Conservation (phyloP, 1,140 invertebrate species). For the Antheraea pernyi region DNA sequence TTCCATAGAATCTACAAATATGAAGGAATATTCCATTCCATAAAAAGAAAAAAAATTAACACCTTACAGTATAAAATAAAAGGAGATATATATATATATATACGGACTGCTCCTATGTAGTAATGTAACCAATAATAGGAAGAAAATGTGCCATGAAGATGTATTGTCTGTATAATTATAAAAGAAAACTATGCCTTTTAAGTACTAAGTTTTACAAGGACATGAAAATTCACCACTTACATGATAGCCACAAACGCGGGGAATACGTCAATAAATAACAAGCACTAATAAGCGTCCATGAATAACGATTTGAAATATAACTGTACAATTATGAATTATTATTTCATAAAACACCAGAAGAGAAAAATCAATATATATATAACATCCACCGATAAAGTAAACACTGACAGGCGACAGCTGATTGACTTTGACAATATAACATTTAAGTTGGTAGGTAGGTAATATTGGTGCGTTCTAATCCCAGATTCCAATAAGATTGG, state of each 20-base stretch:
- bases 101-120: neutral
- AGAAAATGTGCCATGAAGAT: neutral
- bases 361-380: slow-evolving; percentile 9
- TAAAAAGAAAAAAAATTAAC: too few relatives aligned
- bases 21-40: too few relatives aligned
- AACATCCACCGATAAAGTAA: neutral
- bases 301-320: neutral
- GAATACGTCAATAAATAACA: neutral
- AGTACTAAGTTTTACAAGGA: slow-evolving; percentile 36
- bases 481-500: too few relatives aligned
- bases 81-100: neutral
- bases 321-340: neutral
- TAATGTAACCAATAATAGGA: neutral
- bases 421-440: neutral
- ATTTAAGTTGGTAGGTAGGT: neutral
- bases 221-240: slow-evolving; percentile 39
- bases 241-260: slow-evolving; percentile 6
- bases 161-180: slow-evolving; percentile 4
- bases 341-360: slow-evolving; percentile 5
- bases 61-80: too few relatives aligned
- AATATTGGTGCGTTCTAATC: too few relatives aligned
- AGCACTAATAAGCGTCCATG: neutral
- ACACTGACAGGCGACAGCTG: neutral
- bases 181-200: slow-evolving; percentile 8
- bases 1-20: too few relatives aligned